These are phyloP conservation scores for Nesogale talazaci DNA, from an alignment of 2,113 vertebrate genomes.

Conservation along the genomic window DNA sequence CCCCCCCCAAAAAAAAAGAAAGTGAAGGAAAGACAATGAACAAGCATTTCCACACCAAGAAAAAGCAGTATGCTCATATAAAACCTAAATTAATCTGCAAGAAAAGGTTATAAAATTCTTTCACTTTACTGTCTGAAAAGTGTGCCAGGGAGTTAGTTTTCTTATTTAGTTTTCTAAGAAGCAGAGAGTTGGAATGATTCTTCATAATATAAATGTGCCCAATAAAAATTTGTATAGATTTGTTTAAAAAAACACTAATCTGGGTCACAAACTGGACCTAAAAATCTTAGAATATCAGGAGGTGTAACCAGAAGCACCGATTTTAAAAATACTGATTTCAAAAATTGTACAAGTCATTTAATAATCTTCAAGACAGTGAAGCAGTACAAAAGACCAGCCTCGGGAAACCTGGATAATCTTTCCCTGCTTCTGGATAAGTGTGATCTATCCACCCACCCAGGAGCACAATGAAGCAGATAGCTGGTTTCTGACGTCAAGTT, in stretches of 20 bases:
- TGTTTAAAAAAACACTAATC: background rate
- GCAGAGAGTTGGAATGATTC: background rate
- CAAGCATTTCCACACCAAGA: too few relatives aligned
- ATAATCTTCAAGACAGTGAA: background rate
- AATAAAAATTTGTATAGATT: background rate
- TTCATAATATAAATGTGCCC: background rate
- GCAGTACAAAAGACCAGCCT: background rate
- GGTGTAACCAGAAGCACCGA: background rate
- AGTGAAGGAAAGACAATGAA: background rate
- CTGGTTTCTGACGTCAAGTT: background rate
- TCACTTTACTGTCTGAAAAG: background rate
- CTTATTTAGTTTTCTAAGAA: background rate
- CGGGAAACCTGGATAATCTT: background rate
- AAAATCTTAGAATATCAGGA: constrained; percentile 3
- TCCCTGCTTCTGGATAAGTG: background rate
- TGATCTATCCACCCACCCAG: background rate
- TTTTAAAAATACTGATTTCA: constrained; percentile 2
- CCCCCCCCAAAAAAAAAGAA: too few relatives aligned
- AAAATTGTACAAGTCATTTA: background rate
- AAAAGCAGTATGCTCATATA: background rate
- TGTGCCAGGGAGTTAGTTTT: background rate
- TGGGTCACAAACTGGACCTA: background rate
- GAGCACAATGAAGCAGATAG: background rate
- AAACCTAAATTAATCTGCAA: background rate
- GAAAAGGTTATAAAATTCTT: background rate